phyloP scores from a whole-genome alignment of 2,888 invertebrate species.

The Macrophya annulata region DNA sequence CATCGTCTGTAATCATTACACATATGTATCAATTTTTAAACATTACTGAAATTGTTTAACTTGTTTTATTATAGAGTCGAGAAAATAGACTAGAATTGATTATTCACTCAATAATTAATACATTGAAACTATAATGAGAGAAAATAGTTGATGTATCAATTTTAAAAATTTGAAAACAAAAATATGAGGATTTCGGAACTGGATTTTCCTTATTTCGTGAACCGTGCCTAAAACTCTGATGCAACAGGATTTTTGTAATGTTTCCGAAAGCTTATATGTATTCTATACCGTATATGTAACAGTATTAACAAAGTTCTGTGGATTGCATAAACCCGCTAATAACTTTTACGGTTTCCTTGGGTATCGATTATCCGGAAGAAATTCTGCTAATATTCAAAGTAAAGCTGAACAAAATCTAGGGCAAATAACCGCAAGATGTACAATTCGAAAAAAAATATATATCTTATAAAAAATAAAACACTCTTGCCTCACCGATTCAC shows the following conservation, averaged over 20 bases:
- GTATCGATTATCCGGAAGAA: neutral
- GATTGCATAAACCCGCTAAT: slow-evolving; percentile 12
- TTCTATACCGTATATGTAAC: neutral
- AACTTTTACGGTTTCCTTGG: slow-evolving; percentile 22
- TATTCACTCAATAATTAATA: neutral
- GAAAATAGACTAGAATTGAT: neutral
- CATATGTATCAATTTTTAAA: neutral
- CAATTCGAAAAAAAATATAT: neutral
- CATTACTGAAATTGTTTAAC: neutral
- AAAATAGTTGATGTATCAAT: neutral
- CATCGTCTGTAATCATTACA: neutral
- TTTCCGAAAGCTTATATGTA: slow-evolving; percentile 15
- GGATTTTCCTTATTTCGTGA: neutral
- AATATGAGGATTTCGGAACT: neutral
- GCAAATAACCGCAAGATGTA: neutral
- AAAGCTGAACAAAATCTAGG: neutral
- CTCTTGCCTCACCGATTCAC: too few species aligned
- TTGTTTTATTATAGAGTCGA: neutral
- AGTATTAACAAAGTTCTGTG: neutral
- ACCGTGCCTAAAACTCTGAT: neutral
- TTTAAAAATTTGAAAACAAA: neutral
- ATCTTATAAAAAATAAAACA: neutral
- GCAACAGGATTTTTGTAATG: slow-evolving; percentile 27
- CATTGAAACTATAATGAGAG: neutral
- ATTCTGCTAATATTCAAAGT: neutral